Base-by-base conservation (phyloP, 2,888 invertebrate species). In the Drosophila nigritarsus region DNA sequence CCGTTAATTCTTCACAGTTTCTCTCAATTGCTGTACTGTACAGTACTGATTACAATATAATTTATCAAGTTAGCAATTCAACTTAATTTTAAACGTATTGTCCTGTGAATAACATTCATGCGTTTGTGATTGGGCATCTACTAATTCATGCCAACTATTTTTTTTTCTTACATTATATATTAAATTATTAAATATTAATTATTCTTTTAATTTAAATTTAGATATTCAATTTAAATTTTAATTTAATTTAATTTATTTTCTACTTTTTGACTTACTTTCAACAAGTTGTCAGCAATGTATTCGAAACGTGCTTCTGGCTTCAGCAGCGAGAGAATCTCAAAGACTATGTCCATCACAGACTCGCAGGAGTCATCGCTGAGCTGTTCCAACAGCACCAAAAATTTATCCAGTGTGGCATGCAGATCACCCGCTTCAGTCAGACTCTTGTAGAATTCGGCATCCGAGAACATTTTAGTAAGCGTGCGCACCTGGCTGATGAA, bases 271-370 rank as follows among this genome's bases (percentile, higher is more conserved):
- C 51, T 71, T 87, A 96, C 96, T 94, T 94, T 93, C 34, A 94
- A 87, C 61, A 96, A 93, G 1, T 78, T 76, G 0, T 94, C 94
- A 29, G 94, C 91, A 72, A 96, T 93, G 70, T 95, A 93, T 3
- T 91, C 91, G 32, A 94, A 92, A 83, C 95, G 95, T 59, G 95
- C 94, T 0, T 92, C 91, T 40, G 94, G 93, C 29, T 92, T 91
- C 78, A 96, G 90, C 75, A 95, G 94, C 38, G 93, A 93, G 68
- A 96, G 88, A 56, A 96, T 87, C 66, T 95, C 93, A 90, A 97
- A 96, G 54, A 95, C 93, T 15, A 96, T 92, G 83, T 96, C 95
- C 2, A 96, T 93, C 3, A 95, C 92, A 38, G 94, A 90, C 74
- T 94, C 94, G 45, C 94, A 94, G 27, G 94, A 93, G 79, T 94